These are phyloP conservation scores for Thalassaphorura encarpata DNA, from an alignment of 1,140 invertebrate genomes.

Conservation along the genomic window DNA sequence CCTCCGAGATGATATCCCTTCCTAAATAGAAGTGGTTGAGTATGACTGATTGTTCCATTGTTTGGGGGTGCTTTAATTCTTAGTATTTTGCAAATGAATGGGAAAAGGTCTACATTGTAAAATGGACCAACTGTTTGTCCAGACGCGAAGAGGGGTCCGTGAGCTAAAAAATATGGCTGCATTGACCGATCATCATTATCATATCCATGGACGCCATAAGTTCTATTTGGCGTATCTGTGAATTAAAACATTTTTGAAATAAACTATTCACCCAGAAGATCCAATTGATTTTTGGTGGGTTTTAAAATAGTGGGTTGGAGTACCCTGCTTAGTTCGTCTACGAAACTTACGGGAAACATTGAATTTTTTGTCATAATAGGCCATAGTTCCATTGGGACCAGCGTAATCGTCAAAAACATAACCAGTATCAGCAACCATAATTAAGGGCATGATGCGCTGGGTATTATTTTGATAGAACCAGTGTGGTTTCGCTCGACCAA, in stretches of 20 bases:
- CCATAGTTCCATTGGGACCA: slow-evolving; percentile 38
- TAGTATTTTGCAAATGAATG: slow-evolving; percentile 54
- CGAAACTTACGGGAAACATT: slow-evolving; percentile 40
- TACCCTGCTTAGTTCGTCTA: no score
- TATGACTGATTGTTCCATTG: slow-evolving; percentile 40
- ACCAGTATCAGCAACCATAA: slow-evolving; percentile 47
- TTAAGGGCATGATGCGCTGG: slow-evolving; percentile 47
- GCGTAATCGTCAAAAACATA: slow-evolving; percentile 48
- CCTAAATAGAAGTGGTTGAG: not conserved
- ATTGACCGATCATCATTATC: slow-evolving; percentile 48
- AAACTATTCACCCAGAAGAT: no score
- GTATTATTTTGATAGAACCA: slow-evolving; percentile 48
- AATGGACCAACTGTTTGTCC: slow-evolving; percentile 41
- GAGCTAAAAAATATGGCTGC: slow-evolving; percentile 58
- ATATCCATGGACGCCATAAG: slow-evolving; percentile 59
- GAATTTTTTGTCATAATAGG: slow-evolving; percentile 41
- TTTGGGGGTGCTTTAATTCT: slow-evolving; percentile 41
- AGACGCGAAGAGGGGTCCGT: slow-evolving; percentile 51
- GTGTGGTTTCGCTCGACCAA: slow-evolving; percentile 45
- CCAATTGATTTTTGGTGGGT: no score
- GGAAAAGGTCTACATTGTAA: slow-evolving; percentile 53
- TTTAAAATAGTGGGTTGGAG: no score
- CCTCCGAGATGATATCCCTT: slow-evolving; percentile 10
- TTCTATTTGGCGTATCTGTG: slow-evolving; percentile 8
- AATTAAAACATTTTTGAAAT: not conserved